A percentile compares a stretch with the other conserved stretches of the same genome.
These are phyloP conservation scores for Coccyzus lansbergi DNA, from an alignment of 2,797 vertebrate species.

Conservation along the genomic window DNA sequence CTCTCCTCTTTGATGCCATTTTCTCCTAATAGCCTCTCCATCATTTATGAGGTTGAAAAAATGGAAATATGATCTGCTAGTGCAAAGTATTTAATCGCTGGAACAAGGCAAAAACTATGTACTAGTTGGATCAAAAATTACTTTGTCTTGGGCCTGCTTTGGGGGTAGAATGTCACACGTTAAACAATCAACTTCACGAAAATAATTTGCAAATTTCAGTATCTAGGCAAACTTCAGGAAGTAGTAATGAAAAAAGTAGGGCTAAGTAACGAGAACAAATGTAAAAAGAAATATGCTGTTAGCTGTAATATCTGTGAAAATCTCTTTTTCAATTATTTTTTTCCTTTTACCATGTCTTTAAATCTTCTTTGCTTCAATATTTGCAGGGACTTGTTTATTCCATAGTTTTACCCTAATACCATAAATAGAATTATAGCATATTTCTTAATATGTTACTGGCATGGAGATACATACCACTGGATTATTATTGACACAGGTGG, in stretches of 20 bases:
- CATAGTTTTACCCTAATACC: background rate
- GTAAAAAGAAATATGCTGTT: background rate
- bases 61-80: background rate
- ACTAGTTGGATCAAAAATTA: background rate
- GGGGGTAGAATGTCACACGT: fast-evolving
- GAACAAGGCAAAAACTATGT: background rate
- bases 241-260: background rate
- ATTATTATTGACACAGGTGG: background rate
- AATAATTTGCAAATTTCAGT: background rate
- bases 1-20: background rate
- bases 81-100: background rate
- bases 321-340: background rate
- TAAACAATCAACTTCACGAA: background rate
- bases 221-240: background rate
- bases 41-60: background rate
- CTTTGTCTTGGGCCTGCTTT: background rate
- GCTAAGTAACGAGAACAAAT: background rate
- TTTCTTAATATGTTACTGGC: background rate
- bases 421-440: background rate
- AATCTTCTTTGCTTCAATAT: background rate
- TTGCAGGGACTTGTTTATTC: background rate
- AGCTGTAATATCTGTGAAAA: background rate
- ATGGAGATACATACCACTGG: background rate
- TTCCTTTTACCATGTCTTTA: background rate
- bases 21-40: background rate